Conservation (phyloP, 2,113 vertebrate species). For the Erythrocercus mccallii region DNA sequence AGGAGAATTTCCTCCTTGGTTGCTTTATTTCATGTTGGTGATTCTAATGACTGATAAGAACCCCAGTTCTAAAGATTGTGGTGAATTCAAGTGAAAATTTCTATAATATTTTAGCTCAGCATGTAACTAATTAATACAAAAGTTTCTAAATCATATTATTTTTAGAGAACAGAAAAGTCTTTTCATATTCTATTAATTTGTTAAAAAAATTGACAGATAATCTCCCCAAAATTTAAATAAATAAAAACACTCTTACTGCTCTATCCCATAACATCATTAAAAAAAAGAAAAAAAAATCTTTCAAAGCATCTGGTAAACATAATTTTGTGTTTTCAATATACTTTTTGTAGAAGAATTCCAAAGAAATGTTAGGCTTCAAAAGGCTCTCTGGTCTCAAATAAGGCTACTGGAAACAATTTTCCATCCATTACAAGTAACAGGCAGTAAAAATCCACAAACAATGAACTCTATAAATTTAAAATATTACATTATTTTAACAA, state of each 20-base stretch:
- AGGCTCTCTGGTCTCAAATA: not conserved
- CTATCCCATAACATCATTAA: not conserved
- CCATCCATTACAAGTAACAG: not conserved
- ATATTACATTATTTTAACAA: slow-evolving; percentile 25
- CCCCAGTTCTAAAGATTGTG: not conserved
- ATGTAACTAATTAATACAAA: not conserved
- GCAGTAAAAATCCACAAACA: slow-evolving; percentile 2
- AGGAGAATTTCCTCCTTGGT: not conserved
- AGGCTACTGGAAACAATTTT: slow-evolving; percentile 11
- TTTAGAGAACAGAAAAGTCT: not conserved
- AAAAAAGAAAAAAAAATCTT: not conserved
- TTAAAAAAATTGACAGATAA: not conserved
- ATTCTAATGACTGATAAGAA: not conserved
- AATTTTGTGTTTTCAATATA: not conserved
- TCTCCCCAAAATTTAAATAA: not conserved
- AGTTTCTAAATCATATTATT: not conserved
- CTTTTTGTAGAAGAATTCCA: not conserved
- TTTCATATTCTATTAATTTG: not conserved
- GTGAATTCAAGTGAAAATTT: not conserved
- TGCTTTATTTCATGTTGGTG: not conserved
- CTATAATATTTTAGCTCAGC: not conserved
- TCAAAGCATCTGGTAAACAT: not conserved
- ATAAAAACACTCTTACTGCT: not conserved
- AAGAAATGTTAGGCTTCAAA: not conserved
- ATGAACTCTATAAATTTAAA: not conserved